Conservation (phyloP, 2,113 vertebrate species). For the Sula dactylatra region DNA sequence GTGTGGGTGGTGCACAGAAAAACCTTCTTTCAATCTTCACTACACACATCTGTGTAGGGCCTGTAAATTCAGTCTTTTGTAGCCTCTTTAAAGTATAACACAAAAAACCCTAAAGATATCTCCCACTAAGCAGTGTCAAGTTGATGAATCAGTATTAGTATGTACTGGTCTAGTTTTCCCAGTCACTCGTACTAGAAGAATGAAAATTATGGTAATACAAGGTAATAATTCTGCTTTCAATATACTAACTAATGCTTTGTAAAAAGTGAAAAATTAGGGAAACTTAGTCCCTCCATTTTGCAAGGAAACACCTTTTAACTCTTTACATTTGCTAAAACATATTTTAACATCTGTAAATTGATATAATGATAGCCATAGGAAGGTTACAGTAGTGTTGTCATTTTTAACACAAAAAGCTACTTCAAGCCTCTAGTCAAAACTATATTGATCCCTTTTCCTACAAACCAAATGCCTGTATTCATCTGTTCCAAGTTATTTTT, state of each 20-base stretch:
- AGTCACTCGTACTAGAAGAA: background rate
- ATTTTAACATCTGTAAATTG: background rate
- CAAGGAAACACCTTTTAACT: background rate
- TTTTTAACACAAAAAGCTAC: slow-evolving; percentile 56
- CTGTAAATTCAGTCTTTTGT: slow-evolving; percentile 7
- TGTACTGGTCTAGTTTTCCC: background rate
- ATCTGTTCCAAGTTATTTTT: slow-evolving; percentile 63
- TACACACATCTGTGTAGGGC: background rate
- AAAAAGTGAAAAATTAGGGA: background rate
- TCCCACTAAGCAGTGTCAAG: background rate
- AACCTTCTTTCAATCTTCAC: background rate
- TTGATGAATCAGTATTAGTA: background rate
- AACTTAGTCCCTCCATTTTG: background rate
- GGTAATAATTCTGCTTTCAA: background rate
- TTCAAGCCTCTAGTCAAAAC: slow-evolving; percentile 46
- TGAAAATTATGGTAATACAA: background rate
- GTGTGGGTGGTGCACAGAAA: slow-evolving; percentile 16
- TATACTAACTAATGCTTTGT: background rate
- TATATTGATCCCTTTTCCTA: slow-evolving; percentile 67
- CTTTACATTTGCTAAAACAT: background rate
- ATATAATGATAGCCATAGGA: slow-evolving; percentile 18
- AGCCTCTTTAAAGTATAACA: background rate
- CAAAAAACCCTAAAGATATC: background rate
- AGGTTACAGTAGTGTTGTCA: slow-evolving; percentile 27
- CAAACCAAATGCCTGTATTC: slow-evolving; percentile 67